Conservation (phyloP, 2,113 vertebrate genomes). For the Regulus satrapa region DNA sequence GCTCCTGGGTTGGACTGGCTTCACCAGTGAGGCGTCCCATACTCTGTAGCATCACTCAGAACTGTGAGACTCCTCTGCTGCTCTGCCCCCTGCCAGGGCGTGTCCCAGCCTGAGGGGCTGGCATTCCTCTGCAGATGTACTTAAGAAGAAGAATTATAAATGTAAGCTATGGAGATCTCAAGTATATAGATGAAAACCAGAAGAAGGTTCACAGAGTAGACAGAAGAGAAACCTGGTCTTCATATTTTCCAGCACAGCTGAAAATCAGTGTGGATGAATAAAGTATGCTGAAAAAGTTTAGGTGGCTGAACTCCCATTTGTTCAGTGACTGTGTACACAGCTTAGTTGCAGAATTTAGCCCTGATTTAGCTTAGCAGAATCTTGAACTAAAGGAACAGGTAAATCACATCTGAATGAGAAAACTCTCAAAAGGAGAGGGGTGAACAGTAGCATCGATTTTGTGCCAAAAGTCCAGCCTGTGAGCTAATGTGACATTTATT, state of each 20-base stretch:
- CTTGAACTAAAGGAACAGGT: neutral
- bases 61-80: no score
- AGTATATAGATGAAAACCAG: neutral
- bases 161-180: neutral
- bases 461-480: neutral
- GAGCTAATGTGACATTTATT: neutral
- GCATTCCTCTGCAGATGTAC: rapidly evolving
- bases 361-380: neutral
- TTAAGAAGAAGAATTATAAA: neutral
- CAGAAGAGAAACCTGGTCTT: neutral
- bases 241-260: neutral
- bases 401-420: neutral
- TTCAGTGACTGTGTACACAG: rapidly evolving
- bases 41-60: neutral
- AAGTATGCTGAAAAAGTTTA: neutral
- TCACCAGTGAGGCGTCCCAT: rapidly evolving
- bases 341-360: neutral
- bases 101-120: neutral
- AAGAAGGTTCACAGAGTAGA: neutral
- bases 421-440: neutral
- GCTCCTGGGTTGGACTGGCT: neutral
- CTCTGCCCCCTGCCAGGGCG: neutral
- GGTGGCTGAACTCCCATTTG: neutral
- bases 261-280: neutral
- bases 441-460: neutral